Conservation (phyloP, 53 echinoderm and acorn worm genomes). For the Astropecten irregularis region DNA sequence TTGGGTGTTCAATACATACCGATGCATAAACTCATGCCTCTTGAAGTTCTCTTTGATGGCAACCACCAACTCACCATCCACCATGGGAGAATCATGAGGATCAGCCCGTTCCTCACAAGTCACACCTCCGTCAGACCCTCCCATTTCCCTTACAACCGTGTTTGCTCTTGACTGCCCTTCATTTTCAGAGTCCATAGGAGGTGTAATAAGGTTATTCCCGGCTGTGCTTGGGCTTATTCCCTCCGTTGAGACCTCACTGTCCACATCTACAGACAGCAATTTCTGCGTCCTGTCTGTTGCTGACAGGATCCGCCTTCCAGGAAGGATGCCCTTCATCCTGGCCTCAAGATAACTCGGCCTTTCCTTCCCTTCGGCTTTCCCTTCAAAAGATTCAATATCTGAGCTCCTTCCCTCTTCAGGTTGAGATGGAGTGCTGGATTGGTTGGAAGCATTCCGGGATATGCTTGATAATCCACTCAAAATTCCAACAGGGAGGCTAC, state of each 20-base stretch:
- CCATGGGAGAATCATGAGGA: conserved; percentile 17
- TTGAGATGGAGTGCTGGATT: too few species aligned
- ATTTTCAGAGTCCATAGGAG: too few species aligned
- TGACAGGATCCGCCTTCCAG: conserved; percentile 57
- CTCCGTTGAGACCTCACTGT: too few species aligned
- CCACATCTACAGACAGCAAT: conserved; percentile 30
- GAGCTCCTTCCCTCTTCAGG: too few species aligned
- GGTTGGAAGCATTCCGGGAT: too few species aligned
- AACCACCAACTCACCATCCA: conserved; percentile 74
- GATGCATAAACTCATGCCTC: conserved; percentile 58
- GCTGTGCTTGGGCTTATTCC: too few species aligned
- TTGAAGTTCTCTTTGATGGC: conserved; percentile 74
- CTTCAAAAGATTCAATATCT: too few species aligned
- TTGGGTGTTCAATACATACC: conserved; percentile 17
- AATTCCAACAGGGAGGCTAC: too few species aligned
- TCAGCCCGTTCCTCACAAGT: not conserved
- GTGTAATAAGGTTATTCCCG: too few species aligned
- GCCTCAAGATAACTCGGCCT: conserved; percentile 61
- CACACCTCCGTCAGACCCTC: not conserved
- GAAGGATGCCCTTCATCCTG: conserved; percentile 52
- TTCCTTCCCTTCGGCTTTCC: too few species aligned
- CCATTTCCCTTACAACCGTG: not conserved
- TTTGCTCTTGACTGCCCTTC: too few species aligned
- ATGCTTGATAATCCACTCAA: too few species aligned
- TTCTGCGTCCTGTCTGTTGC: conserved; percentile 61